Evolutionary conservation across 2,797 vertebrate species (phyloP), one percentile per base, ranked within the genome.

Genomic region (Darevskia mixta): DNA sequence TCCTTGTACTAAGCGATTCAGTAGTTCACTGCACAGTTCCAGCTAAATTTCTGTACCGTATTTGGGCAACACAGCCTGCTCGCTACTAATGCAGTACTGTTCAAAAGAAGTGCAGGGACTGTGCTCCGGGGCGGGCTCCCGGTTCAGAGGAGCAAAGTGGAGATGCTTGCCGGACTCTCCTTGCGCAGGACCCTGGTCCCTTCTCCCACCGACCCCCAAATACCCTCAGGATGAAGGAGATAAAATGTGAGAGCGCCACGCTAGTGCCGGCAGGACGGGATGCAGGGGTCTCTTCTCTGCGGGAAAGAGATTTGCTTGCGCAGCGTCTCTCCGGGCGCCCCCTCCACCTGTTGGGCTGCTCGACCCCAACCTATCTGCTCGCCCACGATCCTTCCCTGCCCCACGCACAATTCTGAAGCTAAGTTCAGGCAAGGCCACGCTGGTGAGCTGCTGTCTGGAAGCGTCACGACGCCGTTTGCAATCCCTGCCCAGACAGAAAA

Each of bases 51-150:
- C 15, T 6, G 18, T 2, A 35, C 35, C 35, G 35, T 35, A 32
- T 66, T 43, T 55, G 38, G 43, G n/a, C 66, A 71, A 66, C 10
- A 15, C 10, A 15, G 41, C 27, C 17, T 61, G 13, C 3, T 3
- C 29, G 32, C 38, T 35, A 11, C 15, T 10, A 32, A 89, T 90
- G 79, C 87, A 83, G 91, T 93, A 55, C 49, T 49, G 11, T 49
- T 49, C 90, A 90, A 88, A 89, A 91, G 90, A 79, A 29, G 20
- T 90, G 89, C 89, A 86, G 41, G 91, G 75, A 85, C 92, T 92
- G 92, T 92, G 92, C 5, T 35, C 49, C 49, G 1, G 38, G 11
- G 43, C n/a, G 35, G 32, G 29, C 55, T 27, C 13, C 1, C 35
- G 25, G 32, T 41, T 64, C 83, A 20, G 27, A 15, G 83, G 5